phyloP scores from a whole-genome alignment of 2,888 invertebrate species.

The Caenorhabditis zanzibari region DNA sequence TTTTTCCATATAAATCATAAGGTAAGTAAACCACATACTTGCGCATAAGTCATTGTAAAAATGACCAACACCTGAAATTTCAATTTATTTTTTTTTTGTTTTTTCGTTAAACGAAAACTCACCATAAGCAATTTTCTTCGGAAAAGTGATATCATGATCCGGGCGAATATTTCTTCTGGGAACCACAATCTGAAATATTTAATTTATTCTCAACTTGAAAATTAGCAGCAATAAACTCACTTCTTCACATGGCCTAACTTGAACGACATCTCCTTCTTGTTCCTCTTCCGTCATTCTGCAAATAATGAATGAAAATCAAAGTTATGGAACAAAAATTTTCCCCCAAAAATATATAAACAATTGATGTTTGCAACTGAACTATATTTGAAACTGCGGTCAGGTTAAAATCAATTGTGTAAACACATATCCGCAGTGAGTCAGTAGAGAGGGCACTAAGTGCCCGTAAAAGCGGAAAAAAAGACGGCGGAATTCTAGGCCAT shows the following conservation, averaged over 20 bases:
- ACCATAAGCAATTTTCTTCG: conserved; percentile 54
- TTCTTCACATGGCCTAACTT: conserved; percentile 28
- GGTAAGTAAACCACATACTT: conserved; percentile 95
- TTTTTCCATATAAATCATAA: conserved; percentile 90
- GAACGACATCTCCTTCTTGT: conserved; percentile 35
- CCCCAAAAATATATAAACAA: conserved; percentile 30
- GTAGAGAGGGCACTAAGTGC: conserved; percentile 14
- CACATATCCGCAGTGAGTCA: conserved; percentile 43
- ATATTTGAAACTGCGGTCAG: conserved; percentile 17
- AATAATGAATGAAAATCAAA: conserved; percentile 5
- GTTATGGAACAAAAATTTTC: not conserved
- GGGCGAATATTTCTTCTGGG: conserved; percentile 34
- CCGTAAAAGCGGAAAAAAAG: conserved; percentile 41
- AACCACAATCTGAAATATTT: conserved; percentile 24
- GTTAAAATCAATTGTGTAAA: conserved; percentile 64
- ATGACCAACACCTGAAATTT: conserved; percentile 88
- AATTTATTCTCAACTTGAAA: too few relatives aligned
- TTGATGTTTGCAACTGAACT: conserved; percentile 48
- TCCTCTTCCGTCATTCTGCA: conserved; percentile 47
- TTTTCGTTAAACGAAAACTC: not conserved
- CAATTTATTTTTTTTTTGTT: not conserved
- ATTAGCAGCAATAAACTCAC: conserved; percentile 24
- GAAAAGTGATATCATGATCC: conserved; percentile 65
- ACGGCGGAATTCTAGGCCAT: conserved; percentile 51
- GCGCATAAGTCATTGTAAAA: conserved; percentile 94